Percentiles rank a stretch among this genome's conserved stretches.
Conservation (phyloP, 2,888 invertebrate genomes). For the Apocheima hispidaria region DNA sequence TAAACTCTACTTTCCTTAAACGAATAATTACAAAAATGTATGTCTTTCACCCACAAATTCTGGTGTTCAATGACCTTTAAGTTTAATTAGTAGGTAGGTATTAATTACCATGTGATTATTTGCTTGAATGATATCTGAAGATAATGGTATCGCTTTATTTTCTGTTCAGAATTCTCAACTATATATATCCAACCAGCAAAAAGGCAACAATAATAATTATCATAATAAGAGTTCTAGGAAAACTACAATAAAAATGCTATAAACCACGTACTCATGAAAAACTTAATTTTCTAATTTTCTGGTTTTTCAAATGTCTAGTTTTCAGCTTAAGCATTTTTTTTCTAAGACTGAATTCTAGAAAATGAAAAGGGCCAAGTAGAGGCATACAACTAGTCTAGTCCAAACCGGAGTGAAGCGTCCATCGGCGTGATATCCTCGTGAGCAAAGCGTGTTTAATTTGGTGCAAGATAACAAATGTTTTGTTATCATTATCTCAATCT, state of each 20-base stretch:
- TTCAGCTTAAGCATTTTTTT: too few relatives aligned
- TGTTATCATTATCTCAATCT: conserved; percentile 52
- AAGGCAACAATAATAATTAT: too few relatives aligned
- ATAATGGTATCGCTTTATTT: too few relatives aligned
- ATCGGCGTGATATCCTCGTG: conserved; percentile 43
- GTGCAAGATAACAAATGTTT: conserved; percentile 38
- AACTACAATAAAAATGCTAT: too few relatives aligned
- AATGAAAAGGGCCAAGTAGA: conserved; percentile 9
- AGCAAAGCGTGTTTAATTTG: conserved; percentile 31
- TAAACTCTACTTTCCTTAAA: not conserved
- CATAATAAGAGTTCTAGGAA: too few relatives aligned
- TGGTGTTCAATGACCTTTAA: not conserved
- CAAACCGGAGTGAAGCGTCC: conserved; percentile 19
- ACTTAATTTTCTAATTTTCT: too few relatives aligned
- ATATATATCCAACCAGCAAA: too few relatives aligned
- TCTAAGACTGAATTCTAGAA: too few relatives aligned
- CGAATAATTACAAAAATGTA: not conserved
- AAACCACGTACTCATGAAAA: too few relatives aligned
- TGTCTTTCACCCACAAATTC: not conserved
- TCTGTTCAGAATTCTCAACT: too few relatives aligned
- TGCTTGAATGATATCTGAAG: not conserved
- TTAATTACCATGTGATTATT: not conserved
- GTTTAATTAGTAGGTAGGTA: too few relatives aligned
- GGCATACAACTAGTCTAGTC: conserved; percentile 11
- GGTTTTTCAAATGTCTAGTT: too few relatives aligned